Conservation (phyloP, 2,797 vertebrate species). For the Perdix hodgsoniae region DNA sequence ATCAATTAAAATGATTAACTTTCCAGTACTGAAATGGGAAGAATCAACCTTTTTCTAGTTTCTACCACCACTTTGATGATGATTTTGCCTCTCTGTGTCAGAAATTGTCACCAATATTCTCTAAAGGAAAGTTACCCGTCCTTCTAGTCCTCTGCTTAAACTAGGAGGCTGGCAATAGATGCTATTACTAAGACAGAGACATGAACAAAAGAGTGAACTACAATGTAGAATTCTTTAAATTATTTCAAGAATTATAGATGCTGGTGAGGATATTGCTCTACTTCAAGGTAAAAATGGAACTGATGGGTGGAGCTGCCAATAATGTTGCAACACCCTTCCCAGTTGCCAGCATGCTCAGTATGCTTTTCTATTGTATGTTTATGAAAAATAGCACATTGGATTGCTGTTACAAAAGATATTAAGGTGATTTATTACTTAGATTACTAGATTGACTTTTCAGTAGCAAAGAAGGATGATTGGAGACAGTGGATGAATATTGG, state of each 20-base stretch:
- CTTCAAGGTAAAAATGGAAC: neutral
- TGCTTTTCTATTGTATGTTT: neutral
- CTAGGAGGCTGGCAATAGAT: neutral
- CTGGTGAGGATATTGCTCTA: neutral
- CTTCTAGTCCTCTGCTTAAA: neutral
- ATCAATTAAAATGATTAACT: neutral
- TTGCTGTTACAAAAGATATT: neutral
- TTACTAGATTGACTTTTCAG: neutral
- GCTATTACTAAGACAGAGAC: neutral
- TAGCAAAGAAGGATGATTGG: neutral
- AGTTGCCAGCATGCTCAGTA: neutral
- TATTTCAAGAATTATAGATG: neutral
- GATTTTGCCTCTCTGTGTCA: neutral
- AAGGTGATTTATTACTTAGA: neutral
- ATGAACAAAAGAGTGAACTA: neutral
- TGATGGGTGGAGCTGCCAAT: neutral
- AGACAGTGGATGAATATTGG: neutral
- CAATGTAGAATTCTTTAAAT: neutral
- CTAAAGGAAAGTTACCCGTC: too few species aligned
- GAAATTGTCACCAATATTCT: neutral
- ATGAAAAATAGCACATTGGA: neutral
- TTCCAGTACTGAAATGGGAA: neutral
- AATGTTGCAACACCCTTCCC: neutral
- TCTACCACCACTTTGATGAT: neutral
- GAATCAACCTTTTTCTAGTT: neutral